Evolutionary conservation across 37 sponge, comb jelly and placozoan genomes (phyloP).

Genomic region (Theonella swinhoei): DNA sequence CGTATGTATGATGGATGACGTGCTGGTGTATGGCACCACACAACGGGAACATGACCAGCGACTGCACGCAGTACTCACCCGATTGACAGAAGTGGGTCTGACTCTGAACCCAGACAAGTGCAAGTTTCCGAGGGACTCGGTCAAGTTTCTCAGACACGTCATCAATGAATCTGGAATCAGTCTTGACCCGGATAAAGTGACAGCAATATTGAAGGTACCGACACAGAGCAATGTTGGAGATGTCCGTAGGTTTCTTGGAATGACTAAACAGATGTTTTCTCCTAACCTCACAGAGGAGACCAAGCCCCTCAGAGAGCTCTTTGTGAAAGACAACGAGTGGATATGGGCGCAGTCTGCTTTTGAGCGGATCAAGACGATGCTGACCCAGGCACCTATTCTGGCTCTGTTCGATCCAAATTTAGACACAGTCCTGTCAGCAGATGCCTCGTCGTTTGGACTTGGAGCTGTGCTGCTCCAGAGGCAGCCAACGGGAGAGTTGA

Average conservation of each 20-base stretch:
- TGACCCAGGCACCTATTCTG: too few species aligned
- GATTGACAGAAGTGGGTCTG: constrained; percentile 6
- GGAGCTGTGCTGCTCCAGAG: constrained; percentile 18
- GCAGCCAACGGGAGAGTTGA: constrained; percentile 24
- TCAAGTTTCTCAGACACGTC: constrained; percentile 19
- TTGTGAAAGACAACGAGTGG: constrained; percentile 3
- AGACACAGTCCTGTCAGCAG: too few species aligned
- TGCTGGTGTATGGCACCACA: constrained; percentile 24
- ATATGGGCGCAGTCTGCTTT: too few species aligned
- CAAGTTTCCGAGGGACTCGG: background rate
- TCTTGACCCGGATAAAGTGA: constrained; percentile 48
- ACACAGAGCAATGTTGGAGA: constrained; percentile 20
- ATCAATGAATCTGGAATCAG: constrained; percentile 25
- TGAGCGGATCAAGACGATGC: too few species aligned
- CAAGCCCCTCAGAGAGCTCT: constrained; percentile 16
- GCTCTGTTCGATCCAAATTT: too few species aligned
- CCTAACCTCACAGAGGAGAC: constrained; percentile 16
- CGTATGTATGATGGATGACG: constrained; percentile 40
- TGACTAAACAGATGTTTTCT: constrained; percentile 37
- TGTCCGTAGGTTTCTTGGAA: constrained; percentile 35
- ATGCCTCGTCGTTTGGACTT: too few species aligned
- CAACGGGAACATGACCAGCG: constrained; percentile 38
- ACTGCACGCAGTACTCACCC: constrained; percentile 16
- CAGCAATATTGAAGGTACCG: constrained; percentile 20
- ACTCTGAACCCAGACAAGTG: constrained; percentile 28